phyloP scores from a whole-genome alignment of 2,797 vertebrate species.

The Sparidentex hasta region DNA sequence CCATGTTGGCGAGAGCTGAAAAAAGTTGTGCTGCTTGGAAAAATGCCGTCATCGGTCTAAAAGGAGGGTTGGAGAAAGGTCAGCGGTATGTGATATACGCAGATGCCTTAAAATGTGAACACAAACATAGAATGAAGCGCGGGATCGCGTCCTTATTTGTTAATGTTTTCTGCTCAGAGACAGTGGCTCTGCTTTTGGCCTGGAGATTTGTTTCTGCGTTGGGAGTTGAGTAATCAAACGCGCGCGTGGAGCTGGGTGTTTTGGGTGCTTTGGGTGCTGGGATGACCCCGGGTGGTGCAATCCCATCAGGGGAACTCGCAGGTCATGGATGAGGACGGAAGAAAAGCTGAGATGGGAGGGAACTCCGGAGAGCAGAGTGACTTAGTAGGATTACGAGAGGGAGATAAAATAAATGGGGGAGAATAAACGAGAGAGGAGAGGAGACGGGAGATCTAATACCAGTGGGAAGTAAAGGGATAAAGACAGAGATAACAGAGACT shows the following conservation, averaged over 20 bases:
- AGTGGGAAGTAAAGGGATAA: conserved; percentile 50
- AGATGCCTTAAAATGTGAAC: not conserved
- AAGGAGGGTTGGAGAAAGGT: not conserved
- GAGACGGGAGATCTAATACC: conserved; percentile 44
- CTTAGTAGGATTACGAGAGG: conserved; percentile 46
- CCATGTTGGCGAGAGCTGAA: not conserved
- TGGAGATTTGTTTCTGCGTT: conserved; percentile 18
- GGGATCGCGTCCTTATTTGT: conserved; percentile 14
- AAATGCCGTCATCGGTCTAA: not conserved
- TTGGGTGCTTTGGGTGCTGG: conserved; percentile 58
- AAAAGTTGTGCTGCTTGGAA: not conserved
- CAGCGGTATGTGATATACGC: conserved; percentile 17
- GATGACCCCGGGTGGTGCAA: conserved; percentile 57
- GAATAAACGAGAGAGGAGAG: conserved; percentile 27
- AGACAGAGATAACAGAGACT: conserved; percentile 42
- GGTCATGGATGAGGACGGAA: conserved; percentile 53
- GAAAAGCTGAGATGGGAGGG: conserved; percentile 36
- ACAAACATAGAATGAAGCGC: not conserved
- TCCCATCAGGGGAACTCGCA: conserved; percentile 61
- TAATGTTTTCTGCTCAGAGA: conserved; percentile 3
- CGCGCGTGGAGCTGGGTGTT: conserved; percentile 43
- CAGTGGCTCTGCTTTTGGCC: conserved; percentile 13
- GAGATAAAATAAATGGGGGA: conserved; percentile 43
- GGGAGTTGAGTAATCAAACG: conserved; percentile 45
- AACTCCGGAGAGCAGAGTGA: conserved; percentile 19